These are phyloP conservation scores for Notolabrus celidotus DNA, from an alignment of 2,797 vertebrate genomes.

Conservation along the genomic window DNA sequence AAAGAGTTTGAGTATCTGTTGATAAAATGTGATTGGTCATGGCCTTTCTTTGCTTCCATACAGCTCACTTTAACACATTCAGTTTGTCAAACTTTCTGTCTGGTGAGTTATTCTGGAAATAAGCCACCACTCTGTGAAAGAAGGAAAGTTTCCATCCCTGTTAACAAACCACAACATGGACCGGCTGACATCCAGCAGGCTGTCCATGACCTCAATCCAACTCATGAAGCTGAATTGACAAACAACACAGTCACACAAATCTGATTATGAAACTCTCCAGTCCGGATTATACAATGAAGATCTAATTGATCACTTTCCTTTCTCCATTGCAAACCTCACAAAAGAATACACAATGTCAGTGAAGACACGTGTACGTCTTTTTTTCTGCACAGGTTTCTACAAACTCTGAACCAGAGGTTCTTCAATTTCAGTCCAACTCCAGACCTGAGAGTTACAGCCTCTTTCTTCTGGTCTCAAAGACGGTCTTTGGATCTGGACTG, in stretches of 20 bases:
- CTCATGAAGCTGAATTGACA: conserved; percentile 77
- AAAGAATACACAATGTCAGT: conserved; percentile 75
- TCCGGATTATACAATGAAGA: conserved; percentile 83
- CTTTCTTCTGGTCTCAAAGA: neutral
- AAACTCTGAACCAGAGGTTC: conserved; percentile 50
- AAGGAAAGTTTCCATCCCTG: conserved; percentile 8
- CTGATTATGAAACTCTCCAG: conserved; percentile 31
- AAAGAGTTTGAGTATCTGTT: too few species aligned
- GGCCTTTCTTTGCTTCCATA: conserved; percentile 14
- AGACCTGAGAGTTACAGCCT: neutral
- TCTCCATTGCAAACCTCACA: conserved; percentile 84
- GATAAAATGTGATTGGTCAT: neutral
- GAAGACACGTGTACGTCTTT: conserved; percentile 76
- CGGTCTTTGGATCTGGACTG: neutral
- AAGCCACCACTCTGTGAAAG: neutral
- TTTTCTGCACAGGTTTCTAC: conserved; percentile 29
- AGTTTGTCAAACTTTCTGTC: neutral
- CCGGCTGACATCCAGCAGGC: conserved; percentile 84
- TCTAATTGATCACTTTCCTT: conserved; percentile 10
- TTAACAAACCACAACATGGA: conserved; percentile 80
- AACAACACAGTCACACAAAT: conserved; percentile 33
- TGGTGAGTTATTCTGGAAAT: conserved; percentile 8
- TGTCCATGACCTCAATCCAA: conserved; percentile 87
- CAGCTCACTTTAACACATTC: neutral
- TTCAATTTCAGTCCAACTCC: conserved; percentile 34